A percentile compares a stretch with the other conserved stretches of the same genome.
phyloP scores from a whole-genome alignment of 1,140 invertebrate species.

The Ladona fulva region DNA sequence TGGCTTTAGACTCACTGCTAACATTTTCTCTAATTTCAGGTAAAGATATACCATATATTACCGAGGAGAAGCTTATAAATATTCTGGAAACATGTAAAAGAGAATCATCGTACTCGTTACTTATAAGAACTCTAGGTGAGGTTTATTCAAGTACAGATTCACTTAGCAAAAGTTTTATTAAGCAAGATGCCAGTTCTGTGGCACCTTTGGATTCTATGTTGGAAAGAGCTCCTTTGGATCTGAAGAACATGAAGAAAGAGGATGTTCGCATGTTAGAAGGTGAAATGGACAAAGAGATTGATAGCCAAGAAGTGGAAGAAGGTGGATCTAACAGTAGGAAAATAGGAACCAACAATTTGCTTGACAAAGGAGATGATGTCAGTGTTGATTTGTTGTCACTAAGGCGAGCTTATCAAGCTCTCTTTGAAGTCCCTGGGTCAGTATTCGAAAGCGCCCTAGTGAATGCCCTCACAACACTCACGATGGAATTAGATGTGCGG shows the following conservation, averaged over 20 bases:
- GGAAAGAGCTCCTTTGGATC: conserved; percentile 37
- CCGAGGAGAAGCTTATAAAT: conserved; percentile 52
- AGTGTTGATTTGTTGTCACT: conserved; percentile 51
- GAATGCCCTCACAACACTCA: conserved; percentile 63
- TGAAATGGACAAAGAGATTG: conserved; percentile 76
- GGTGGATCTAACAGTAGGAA: conserved; percentile 12
- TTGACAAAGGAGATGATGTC: conserved; percentile 33
- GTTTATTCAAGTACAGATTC: conserved; percentile 63
- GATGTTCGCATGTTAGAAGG: conserved; percentile 58
- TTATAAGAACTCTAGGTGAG: conserved; percentile 58
- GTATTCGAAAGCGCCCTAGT: conserved; percentile 65
- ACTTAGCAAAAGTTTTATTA: conserved; percentile 57
- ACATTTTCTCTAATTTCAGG: conserved; percentile 19
- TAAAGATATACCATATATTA: conserved; percentile 42
- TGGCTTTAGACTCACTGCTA: background rate
- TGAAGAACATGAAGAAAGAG: conserved; percentile 50
- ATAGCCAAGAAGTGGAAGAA: conserved; percentile 42
- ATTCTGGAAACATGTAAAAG: conserved; percentile 56
- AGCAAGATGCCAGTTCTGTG: conserved; percentile 32
- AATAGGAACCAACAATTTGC: background rate
- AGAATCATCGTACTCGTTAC: conserved; percentile 48
- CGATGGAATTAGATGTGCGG: conserved; percentile 64
- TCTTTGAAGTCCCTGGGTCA: conserved; percentile 44
- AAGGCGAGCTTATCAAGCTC: conserved; percentile 49
- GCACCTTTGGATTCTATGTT: conserved; percentile 39